Evolutionary conservation across 2,888 invertebrate genomes (phyloP).

Genomic region (Nomada lathburiana): DNA sequence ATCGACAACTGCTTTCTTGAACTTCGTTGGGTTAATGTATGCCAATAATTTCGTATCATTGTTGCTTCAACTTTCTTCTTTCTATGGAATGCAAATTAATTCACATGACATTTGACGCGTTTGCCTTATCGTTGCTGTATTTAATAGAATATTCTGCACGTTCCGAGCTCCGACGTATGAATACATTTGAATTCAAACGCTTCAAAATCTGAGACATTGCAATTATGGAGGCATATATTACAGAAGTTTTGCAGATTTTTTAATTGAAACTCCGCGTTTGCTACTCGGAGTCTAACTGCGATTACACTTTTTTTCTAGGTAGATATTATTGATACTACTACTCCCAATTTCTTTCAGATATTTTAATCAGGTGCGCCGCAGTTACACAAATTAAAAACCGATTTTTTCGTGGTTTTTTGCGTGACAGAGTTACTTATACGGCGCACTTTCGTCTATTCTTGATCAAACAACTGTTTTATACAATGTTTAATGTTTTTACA

Average conservation of each 20-base stretch:
- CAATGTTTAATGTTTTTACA: not conserved
- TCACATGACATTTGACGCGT: not conserved
- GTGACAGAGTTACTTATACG: not conserved
- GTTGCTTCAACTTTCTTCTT: not conserved
- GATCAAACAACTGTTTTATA: not conserved
- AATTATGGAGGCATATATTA: too few species aligned
- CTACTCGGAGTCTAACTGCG: too few species aligned
- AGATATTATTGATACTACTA: too few species aligned
- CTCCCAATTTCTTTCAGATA: too few species aligned
- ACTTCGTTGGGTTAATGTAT: not conserved
- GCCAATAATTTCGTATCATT: not conserved
- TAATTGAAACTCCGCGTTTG: too few species aligned
- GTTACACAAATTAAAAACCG: not conserved
- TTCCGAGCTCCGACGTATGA: not conserved
- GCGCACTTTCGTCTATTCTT: not conserved
- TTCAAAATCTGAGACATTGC: too few species aligned
- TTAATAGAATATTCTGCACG: not conserved
- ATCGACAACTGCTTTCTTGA: not conserved
- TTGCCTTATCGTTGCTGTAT: not conserved
- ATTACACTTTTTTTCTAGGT: too few species aligned
- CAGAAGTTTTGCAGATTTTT: too few species aligned
- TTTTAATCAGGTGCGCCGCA: too few species aligned
- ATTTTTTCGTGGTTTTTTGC: not conserved
- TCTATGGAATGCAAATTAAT: not conserved
- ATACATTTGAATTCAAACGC: too few species aligned